Evolutionary conservation across 2,797 vertebrate genomes (phyloP).

Genomic region (Cuculus canorus): DNA sequence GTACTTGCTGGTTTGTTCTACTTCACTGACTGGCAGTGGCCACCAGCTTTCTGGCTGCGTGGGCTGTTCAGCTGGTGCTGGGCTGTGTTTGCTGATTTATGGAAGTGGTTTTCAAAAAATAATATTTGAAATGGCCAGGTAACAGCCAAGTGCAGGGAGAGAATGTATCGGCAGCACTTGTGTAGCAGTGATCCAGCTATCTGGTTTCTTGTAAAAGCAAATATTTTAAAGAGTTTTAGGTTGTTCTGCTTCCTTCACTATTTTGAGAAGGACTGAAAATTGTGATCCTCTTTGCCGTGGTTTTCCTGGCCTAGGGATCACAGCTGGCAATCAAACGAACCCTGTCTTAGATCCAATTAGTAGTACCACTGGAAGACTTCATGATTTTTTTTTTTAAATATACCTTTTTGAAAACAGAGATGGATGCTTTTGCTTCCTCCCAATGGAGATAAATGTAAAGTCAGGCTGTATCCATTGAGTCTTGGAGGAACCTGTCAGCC

Average conservation of each 20-base stretch:
- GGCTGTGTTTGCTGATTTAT: slow-evolving; percentile 52
- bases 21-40: slow-evolving; percentile 13
- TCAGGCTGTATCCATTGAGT: background rate
- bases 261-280: background rate
- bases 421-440: background rate
- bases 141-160: slow-evolving; percentile 40
- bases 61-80: slow-evolving; percentile 16
- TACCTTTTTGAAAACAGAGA: background rate
- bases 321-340: background rate
- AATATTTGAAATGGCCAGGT: slow-evolving; percentile 62
- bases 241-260: background rate
- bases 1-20: slow-evolving; percentile 18
- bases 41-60: background rate
- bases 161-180: background rate
- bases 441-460: background rate
- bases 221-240: background rate
- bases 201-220: slow-evolving; percentile 58
- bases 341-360: background rate
- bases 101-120: slow-evolving; percentile 67
- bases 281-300: background rate
- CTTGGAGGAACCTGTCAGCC: background rate
- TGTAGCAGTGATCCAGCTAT: background rate
- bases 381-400: background rate
- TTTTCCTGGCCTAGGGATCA: background rate
- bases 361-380: background rate